Percentiles rank a stretch among this genome's conserved stretches.
Conservation (phyloP, 2,797 vertebrate genomes). For the Sebastes diaconus region DNA sequence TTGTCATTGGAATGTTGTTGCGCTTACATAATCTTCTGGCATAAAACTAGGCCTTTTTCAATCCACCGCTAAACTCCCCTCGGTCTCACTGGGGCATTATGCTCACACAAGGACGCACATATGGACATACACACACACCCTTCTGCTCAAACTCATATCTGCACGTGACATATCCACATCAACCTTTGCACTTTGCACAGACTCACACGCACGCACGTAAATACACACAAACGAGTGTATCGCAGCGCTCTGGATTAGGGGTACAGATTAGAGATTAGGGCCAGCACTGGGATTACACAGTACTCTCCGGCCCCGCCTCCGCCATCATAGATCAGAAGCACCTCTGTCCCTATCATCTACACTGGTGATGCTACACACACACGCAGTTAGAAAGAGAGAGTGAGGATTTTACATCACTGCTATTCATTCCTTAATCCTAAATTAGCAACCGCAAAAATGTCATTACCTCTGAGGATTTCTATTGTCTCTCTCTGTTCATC, state of each 20-base stretch:
- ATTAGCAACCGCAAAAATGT: constrained; percentile 46
- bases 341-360: constrained; percentile 62
- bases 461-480: constrained; percentile 26
- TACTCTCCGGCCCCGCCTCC: constrained; percentile 65
- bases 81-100: constrained; percentile 36
- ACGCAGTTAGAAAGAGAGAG: not conserved
- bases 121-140: constrained; percentile 24
- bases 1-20: constrained; percentile 47
- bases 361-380: constrained; percentile 19
- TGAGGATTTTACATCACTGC: constrained; percentile 25
- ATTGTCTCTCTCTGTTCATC: constrained; percentile 20
- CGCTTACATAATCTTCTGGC: constrained; percentile 63
- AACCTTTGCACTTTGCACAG: constrained; percentile 45
- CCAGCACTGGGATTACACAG: constrained; percentile 78
- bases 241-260: constrained; percentile 74
- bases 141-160: constrained; percentile 41
- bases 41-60: constrained; percentile 45
- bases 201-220: constrained; percentile 8
- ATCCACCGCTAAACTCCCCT: constrained; percentile 48
- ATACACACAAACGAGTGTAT: constrained; percentile 43
- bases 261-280: constrained; percentile 85
- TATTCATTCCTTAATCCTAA: constrained; percentile 52
- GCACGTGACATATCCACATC: constrained; percentile 42
- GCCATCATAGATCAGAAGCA: constrained; percentile 48
- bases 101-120: constrained; percentile 20